A percentile compares a stretch with the other conserved stretches of the same genome.
Evolutionary conservation across 2,797 vertebrate genomes (phyloP).

Genomic region (Pangasius mekongensis): DNA sequence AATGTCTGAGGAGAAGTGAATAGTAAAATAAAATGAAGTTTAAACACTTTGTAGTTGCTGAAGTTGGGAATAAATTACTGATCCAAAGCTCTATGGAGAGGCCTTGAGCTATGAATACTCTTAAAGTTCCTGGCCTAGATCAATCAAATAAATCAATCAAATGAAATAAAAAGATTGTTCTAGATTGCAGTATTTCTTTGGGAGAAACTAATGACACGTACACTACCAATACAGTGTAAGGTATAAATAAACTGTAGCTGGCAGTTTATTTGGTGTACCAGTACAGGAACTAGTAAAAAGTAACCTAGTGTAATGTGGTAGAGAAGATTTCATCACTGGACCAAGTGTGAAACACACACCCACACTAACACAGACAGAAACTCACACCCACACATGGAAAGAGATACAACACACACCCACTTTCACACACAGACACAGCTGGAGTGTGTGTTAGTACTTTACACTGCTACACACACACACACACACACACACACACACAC

Average conservation of each 20-base stretch:
- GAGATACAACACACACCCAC: not conserved
- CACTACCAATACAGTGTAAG: not conserved
- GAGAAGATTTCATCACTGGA: not conserved
- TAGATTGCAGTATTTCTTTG: not conserved
- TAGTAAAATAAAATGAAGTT: too few species aligned
- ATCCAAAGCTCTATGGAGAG: not conserved
- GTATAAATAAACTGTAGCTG: not conserved
- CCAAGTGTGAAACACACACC: not conserved
- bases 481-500: not conserved
- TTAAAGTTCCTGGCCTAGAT: not conserved
- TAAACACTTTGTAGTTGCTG: too few species aligned
- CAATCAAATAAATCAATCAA: not conserved
- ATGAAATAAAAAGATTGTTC: not conserved
- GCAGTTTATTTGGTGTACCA: not conserved
- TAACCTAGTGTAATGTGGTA: not conserved
- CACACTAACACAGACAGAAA: not conserved
- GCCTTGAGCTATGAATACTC: not conserved
- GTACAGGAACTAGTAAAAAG: not conserved
- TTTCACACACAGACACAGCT: not conserved
- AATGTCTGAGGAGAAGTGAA: not conserved
- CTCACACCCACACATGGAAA: not conserved
- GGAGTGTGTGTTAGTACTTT: not conserved
- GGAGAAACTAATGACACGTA: not conserved
- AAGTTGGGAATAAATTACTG: too few species aligned
- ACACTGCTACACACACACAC: not conserved